phyloP scores from a whole-genome alignment of 2,797 vertebrate genomes.

The Avahi laniger region DNA sequence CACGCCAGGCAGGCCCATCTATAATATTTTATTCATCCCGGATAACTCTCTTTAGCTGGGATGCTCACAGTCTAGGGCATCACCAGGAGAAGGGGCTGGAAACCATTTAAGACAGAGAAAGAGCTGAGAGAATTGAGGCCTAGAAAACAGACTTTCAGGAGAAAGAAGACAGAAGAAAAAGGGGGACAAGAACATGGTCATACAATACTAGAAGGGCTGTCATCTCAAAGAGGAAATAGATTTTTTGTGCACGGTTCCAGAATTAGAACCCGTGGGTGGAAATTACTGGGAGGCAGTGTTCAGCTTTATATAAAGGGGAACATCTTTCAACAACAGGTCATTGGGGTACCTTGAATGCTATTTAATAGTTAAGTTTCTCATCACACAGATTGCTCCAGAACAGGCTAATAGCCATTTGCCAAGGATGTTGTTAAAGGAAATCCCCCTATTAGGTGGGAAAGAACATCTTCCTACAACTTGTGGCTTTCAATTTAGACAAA shows the following conservation, averaged over 20 bases:
- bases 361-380: not conserved
- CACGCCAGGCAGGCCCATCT: not conserved
- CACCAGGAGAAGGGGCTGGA: not conserved
- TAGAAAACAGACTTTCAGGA: not conserved
- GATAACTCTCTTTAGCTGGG: not conserved
- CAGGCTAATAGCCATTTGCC: not conserved
- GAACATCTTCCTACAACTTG: not conserved
- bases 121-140: not conserved
- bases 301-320: constrained; percentile 20
- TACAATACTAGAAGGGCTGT: not conserved
- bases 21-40: not conserved
- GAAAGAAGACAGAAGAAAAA: not conserved
- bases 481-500: not conserved
- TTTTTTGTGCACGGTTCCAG: constrained; percentile 3
- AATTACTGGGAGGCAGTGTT: constrained; percentile 40
- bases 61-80: not conserved
- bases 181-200: not conserved
- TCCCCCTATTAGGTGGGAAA: not conserved
- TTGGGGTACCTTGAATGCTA: not conserved
- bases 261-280: constrained; percentile 46
- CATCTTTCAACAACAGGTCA: not conserved
- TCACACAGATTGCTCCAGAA: not conserved
- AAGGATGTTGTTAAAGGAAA: not conserved
- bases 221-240: constrained; percentile 35
- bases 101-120: not conserved